A percentile compares a stretch with the other conserved stretches of the same genome.
phyloP scores from a whole-genome alignment of 37 sponge, comb jelly and placozoan genomes.

The Mnemiopsis leidyi region DNA sequence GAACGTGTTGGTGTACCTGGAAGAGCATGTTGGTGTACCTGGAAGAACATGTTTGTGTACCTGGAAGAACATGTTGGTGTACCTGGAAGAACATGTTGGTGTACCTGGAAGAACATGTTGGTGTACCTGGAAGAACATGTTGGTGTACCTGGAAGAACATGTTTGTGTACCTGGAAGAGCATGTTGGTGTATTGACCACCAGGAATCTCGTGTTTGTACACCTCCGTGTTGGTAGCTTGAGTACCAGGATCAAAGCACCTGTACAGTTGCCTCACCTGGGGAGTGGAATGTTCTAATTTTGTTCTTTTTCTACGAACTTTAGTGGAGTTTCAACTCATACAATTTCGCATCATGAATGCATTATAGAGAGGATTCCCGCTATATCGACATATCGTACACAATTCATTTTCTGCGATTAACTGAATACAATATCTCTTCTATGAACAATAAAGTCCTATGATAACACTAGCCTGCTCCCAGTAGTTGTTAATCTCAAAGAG shows the following conservation, averaged over 20 bases:
- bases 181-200: conserved; percentile 67
- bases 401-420: too few relatives aligned
- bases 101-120: too few relatives aligned
- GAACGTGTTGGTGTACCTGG: too few relatives aligned
- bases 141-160: too few relatives aligned
- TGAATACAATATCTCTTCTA: too few relatives aligned
- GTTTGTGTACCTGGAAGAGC: conserved; percentile 39
- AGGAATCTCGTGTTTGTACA: conserved; percentile 65
- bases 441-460: too few relatives aligned
- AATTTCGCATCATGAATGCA: background rate
- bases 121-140: too few relatives aligned
- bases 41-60: too few relatives aligned
- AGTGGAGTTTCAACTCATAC: background rate
- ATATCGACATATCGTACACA: background rate
- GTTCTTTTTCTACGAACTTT: background rate
- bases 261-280: conserved; percentile 53
- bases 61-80: too few relatives aligned
- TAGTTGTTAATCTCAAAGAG: conserved; percentile 47
- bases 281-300: background rate
- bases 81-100: too few relatives aligned
- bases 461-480: conserved; percentile 64
- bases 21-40: too few relatives aligned
- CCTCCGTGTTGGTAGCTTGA: conserved; percentile 62
- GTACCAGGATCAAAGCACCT: conserved; percentile 57
- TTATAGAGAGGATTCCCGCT: background rate